Evolutionary conservation across 2,113 vertebrate species (phyloP).

Genomic region (Helogale parvula): DNA sequence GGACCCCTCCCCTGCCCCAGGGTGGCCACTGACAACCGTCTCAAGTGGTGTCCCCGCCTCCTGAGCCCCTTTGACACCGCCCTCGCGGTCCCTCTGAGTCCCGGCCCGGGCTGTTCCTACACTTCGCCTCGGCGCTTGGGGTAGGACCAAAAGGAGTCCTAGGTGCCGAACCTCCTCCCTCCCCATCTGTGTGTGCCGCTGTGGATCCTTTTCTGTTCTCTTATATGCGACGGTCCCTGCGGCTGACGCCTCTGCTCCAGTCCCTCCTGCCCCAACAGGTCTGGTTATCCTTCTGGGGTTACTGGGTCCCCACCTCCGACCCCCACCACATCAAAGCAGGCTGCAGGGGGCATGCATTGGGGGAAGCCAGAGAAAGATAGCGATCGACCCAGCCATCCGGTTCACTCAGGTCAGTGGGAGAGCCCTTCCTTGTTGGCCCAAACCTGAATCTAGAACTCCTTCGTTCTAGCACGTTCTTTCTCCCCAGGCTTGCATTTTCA

Average conservation of each 20-base stretch:
- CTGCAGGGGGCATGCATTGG: fast-evolving
- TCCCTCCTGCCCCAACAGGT: background rate
- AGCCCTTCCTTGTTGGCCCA: background rate
- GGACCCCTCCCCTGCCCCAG: background rate
- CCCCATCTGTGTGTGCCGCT: fast-evolving
- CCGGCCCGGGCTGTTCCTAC: background rate
- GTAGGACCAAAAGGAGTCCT: background rate
- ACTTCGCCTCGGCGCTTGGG: background rate
- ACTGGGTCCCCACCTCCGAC: background rate
- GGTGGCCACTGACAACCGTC: background rate
- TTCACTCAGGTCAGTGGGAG: background rate
- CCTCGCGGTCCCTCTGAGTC: background rate
- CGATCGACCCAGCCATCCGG: background rate
- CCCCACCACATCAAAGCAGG: background rate
- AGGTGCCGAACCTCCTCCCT: too few relatives aligned
- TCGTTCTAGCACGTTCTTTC: background rate
- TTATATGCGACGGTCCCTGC: background rate
- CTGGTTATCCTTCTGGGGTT: background rate
- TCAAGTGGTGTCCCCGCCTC: background rate
- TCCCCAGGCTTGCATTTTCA: background rate
- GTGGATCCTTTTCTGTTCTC: background rate
- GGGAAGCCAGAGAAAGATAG: background rate
- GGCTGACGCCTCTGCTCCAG: background rate
- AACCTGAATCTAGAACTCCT: background rate
- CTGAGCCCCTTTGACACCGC: background rate